Percentiles rank a stretch among this genome's conserved stretches.
phyloP scores from a whole-genome alignment of 2,113 vertebrate genomes.

The Seriola rivoliana region DNA sequence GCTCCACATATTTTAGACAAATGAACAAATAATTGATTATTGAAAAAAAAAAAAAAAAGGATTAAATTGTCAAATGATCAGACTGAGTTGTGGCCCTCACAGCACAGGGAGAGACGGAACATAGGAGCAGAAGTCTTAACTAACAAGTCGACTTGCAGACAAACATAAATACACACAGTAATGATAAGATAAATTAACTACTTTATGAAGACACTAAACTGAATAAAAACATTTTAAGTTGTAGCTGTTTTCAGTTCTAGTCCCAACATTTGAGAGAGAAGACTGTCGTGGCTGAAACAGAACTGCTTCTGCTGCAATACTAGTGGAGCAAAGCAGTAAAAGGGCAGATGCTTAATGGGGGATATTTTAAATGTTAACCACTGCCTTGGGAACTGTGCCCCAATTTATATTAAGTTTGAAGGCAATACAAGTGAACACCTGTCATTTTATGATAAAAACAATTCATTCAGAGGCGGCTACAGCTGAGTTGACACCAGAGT shows the following conservation, averaged over 20 bases:
- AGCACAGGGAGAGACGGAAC: background rate
- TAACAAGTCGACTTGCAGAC: background rate
- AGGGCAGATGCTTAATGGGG: slow-evolving; percentile 49
- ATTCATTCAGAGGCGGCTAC: background rate
- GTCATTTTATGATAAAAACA: slow-evolving; percentile 44
- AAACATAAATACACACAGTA: background rate
- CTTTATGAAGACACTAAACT: background rate
- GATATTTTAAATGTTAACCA: slow-evolving; percentile 57
- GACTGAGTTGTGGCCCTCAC: background rate
- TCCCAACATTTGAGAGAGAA: background rate
- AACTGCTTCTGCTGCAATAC: slow-evolving; percentile 19
- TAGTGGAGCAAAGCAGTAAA: slow-evolving; percentile 24
- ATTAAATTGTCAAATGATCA: background rate
- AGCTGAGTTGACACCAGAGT: slow-evolving; percentile 2
- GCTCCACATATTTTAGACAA: background rate
- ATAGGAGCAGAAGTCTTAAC: background rate
- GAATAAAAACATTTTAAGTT: background rate
- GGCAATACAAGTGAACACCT: slow-evolving; percentile 48
- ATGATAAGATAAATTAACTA: background rate
- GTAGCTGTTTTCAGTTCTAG: background rate
- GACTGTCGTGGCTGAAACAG: background rate
- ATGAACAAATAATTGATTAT: background rate
- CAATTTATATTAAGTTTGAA: slow-evolving; percentile 47
- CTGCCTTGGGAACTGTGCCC: slow-evolving; percentile 32
- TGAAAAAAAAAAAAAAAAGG: background rate